These are phyloP conservation scores for Hartigia nigra DNA, from an alignment of 2,888 invertebrate species.

Conservation along the genomic window DNA sequence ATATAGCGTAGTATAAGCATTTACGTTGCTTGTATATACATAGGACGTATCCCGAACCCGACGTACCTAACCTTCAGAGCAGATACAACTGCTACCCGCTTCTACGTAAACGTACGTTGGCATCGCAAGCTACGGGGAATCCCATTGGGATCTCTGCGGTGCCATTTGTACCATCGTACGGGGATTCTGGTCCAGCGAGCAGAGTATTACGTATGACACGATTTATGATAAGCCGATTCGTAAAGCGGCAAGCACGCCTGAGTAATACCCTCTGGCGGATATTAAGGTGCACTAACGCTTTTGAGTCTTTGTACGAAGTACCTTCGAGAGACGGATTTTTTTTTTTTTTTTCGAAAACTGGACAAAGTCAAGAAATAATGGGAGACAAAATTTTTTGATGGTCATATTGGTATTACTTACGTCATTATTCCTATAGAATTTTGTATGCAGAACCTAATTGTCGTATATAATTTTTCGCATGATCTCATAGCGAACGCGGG, in stretches of 20 bases:
- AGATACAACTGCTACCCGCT: neutral
- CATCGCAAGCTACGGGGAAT: neutral
- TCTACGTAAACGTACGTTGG: neutral
- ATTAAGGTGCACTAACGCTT: neutral
- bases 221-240: conserved; percentile 6
- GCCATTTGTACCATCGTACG: neutral
- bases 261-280: neutral
- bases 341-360: neutral
- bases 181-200: conserved; percentile 4
- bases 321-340: no score
- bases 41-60: neutral
- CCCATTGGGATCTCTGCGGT: neutral
- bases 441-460: no score
- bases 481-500: no score
- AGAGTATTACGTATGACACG: conserved; percentile 4
- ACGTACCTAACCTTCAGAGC: neutral
- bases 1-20: neutral
- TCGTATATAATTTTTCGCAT: no score
- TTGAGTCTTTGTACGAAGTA: neutral
- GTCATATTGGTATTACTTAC: no score
- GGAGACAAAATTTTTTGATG: no score
- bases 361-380: no score
- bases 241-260: neutral
- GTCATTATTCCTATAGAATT: no score
- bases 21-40: neutral